Conservation (phyloP, 2,888 invertebrate species). For the Andrena chrysosceles region DNA sequence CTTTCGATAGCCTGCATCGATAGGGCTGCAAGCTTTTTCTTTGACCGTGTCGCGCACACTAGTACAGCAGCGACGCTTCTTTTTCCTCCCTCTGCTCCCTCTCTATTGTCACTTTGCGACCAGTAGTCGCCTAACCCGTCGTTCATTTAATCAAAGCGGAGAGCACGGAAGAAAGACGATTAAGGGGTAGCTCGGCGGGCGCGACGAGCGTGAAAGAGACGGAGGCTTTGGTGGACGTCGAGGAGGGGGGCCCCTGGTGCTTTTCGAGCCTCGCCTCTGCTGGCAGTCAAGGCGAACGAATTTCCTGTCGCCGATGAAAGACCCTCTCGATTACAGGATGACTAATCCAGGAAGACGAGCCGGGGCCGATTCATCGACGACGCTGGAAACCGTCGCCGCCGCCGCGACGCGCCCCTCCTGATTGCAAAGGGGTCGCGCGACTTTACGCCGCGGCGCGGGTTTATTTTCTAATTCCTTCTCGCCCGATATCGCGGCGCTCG, state of each 20-base stretch:
- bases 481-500: background rate
- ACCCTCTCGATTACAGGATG: constrained; percentile 50
- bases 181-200: constrained; percentile 24
- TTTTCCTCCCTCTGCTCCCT: background rate
- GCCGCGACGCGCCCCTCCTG: background rate
- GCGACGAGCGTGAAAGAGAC: background rate
- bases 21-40: constrained; percentile 7
- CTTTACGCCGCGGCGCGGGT: background rate
- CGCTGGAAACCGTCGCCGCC: constrained; percentile 1
- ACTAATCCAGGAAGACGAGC: constrained; percentile 53
- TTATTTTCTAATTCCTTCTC: background rate
- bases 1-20: constrained; percentile 2
- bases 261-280: constrained; percentile 40
- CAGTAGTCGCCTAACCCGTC: constrained; percentile 33
- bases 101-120: constrained; percentile 21
- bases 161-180: constrained; percentile 49
- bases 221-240: background rate
- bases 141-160: constrained; percentile 55
- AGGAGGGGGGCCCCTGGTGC: background rate
- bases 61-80: background rate
- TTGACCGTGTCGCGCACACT: background rate
- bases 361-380: constrained; percentile 40
- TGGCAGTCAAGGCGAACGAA: constrained; percentile 40
- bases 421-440: background rate
- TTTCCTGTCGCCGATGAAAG: constrained; percentile 51